A percentile compares a stretch with the other conserved stretches of the same genome.
Evolutionary conservation across 1,140 invertebrate genomes (phyloP).

Genomic region (Luehdorfia chinensis): DNA sequence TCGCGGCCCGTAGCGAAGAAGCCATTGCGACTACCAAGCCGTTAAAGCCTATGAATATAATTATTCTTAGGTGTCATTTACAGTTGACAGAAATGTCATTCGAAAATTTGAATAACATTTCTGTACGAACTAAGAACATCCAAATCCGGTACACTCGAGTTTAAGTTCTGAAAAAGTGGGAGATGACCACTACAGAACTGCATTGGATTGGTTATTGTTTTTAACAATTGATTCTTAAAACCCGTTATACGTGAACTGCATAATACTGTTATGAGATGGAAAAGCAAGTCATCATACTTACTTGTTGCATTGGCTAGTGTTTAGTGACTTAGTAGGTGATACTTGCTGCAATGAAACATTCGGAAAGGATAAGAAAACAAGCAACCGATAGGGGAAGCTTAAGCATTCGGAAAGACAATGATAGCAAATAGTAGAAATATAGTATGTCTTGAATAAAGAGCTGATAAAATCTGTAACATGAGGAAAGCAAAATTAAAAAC

Average conservation of each 20-base stretch:
- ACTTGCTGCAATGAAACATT: constrained; percentile 73
- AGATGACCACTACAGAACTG: no score
- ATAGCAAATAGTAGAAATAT: constrained; percentile 28
- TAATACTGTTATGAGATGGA: constrained; percentile 3
- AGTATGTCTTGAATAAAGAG: constrained; percentile 8
- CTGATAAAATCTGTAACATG: constrained; percentile 13
- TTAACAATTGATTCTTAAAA: no score
- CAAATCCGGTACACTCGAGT: no score
- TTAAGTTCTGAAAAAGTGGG: no score
- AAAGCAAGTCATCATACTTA: constrained; percentile 46
- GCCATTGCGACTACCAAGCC: no score
- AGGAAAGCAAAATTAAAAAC: constrained; percentile 13
- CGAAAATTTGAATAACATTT: no score
- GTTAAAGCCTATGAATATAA: no score
- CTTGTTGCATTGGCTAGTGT: constrained; percentile 64
- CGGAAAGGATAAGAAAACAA: constrained; percentile 58
- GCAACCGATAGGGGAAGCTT: constrained; percentile 39
- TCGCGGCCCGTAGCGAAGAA: no score
- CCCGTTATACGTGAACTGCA: neutral
- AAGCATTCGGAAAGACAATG: constrained; percentile 39
- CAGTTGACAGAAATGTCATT: no score
- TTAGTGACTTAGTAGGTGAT: constrained; percentile 75
- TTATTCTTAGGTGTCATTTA: no score
- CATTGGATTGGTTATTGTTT: no score
- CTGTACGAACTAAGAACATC: no score